Evolutionary conservation across 2,113 vertebrate genomes (phyloP).

Genomic region (Burhinus bistriatus): DNA sequence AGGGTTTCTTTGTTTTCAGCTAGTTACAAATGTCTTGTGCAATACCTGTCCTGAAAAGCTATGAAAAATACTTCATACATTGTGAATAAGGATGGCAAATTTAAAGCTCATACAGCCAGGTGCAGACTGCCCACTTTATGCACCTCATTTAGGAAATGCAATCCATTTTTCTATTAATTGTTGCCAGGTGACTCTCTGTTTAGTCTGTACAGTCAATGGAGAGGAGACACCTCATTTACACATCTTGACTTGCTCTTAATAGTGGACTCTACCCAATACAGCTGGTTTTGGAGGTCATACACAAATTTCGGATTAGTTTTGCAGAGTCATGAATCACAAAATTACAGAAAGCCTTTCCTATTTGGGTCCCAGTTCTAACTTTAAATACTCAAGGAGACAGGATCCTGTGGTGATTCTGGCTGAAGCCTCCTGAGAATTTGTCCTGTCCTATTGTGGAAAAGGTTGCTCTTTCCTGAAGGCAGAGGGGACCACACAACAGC

Average conservation of each 20-base stretch:
- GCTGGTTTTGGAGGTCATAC: neutral
- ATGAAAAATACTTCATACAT: constrained; percentile 43
- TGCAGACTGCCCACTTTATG: constrained; percentile 60
- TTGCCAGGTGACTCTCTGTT: constrained; percentile 63
- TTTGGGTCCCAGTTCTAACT: neutral
- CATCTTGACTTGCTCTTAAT: constrained; percentile 30
- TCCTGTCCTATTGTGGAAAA: neutral
- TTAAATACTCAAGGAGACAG: neutral
- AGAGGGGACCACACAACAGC: neutral
- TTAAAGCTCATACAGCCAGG: constrained; percentile 42
- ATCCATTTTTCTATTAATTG: constrained; percentile 62
- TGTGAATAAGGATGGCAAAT: constrained; percentile 33
- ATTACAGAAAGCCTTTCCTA: neutral
- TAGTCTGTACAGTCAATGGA: constrained; percentile 57
- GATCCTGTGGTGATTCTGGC: neutral
- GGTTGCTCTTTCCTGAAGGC: neutral
- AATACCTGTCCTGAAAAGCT: constrained; percentile 42
- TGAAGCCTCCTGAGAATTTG: neutral
- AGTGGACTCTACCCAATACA: constrained; percentile 22
- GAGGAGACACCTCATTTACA: constrained; percentile 67
- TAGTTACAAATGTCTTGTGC: constrained; percentile 55
- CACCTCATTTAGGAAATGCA: constrained; percentile 63
- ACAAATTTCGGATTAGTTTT: neutral
- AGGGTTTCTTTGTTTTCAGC: constrained; percentile 62
- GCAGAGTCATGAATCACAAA: neutral